Percentiles rank a stretch among this genome's conserved stretches.
Evolutionary conservation across 2,113 vertebrate genomes (phyloP).

Genomic region (Barnardius zonarius): DNA sequence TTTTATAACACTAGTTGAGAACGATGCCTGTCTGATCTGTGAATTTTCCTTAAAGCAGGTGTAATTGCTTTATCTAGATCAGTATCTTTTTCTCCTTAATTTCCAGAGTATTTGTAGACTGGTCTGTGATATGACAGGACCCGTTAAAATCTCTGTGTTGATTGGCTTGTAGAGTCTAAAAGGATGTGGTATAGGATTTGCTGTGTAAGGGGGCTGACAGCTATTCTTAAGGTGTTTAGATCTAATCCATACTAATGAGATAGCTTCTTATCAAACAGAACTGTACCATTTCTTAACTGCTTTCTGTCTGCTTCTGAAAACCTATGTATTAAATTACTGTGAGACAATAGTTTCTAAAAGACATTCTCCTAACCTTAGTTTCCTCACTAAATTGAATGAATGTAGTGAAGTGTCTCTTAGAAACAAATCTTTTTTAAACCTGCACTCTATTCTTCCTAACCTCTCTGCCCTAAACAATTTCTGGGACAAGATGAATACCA

Average conservation of each 20-base stretch:
- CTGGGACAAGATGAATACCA: slow-evolving; percentile 50
- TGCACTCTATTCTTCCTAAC: slow-evolving; percentile 51
- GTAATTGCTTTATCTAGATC: background rate
- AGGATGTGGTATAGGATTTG: background rate
- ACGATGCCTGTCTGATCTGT: background rate
- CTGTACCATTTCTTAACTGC: background rate
- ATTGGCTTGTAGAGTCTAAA: background rate
- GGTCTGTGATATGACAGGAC: background rate
- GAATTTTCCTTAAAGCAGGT: background rate
- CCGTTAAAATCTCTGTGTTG: background rate
- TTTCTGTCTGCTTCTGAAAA: slow-evolving; percentile 11
- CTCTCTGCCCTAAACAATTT: slow-evolving; percentile 51
- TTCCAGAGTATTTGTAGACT: background rate
- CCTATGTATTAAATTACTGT: background rate
- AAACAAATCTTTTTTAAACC: slow-evolving; percentile 62
- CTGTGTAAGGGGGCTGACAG: background rate
- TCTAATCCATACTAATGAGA: slow-evolving; percentile 40
- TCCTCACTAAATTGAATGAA: slow-evolving; percentile 37
- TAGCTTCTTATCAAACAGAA: background rate
- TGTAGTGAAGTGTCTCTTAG: slow-evolving; percentile 38
- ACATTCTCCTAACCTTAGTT: slow-evolving; percentile 23
- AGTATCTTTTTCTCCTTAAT: background rate
- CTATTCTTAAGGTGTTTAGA: background rate
- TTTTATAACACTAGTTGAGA: background rate
- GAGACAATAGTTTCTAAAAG: slow-evolving; percentile 32